These are phyloP conservation scores for Phorcus lineatus DNA, from an alignment of 2,888 invertebrate species.

Conservation along the genomic window DNA sequence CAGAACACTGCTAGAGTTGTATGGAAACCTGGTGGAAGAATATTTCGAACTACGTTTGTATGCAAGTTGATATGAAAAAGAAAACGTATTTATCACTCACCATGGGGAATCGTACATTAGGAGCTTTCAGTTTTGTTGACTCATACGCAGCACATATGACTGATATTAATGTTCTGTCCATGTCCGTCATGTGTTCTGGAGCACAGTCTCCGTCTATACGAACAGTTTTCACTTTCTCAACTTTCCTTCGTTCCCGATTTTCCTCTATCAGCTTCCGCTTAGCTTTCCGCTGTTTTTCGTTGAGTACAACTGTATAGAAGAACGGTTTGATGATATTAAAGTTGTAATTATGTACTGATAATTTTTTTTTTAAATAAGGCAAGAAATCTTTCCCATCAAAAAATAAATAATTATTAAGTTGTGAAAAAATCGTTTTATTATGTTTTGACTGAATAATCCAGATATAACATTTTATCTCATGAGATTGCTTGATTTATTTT, in stretches of 20 bases:
- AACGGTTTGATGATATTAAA: too few relatives aligned
- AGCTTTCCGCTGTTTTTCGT: constrained; percentile 75
- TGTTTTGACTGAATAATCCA: too few relatives aligned
- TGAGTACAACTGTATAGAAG: constrained; percentile 74
- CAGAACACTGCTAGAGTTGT: too few relatives aligned
- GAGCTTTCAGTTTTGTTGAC: constrained; percentile 56
- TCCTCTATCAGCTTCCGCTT: constrained; percentile 76
- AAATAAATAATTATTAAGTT: too few relatives aligned
- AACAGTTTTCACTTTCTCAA: constrained; percentile 51
- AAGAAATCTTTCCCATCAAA: too few relatives aligned
- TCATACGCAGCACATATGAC: constrained; percentile 66
- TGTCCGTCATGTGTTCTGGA: constrained; percentile 58
- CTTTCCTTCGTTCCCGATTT: constrained; percentile 69
- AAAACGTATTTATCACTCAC: constrained; percentile 30
- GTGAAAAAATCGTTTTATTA: too few relatives aligned
- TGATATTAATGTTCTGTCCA: constrained; percentile 61
- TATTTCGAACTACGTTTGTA: too few relatives aligned
- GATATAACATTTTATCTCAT: too few relatives aligned
- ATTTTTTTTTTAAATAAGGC: too few relatives aligned
- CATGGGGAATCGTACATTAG: constrained; percentile 33
- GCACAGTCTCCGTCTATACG: constrained; percentile 31
- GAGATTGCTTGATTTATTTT: too few relatives aligned
- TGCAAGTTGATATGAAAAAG: neutral
- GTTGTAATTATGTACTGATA: too few relatives aligned
- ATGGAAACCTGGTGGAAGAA: too few relatives aligned